phyloP scores from a whole-genome alignment of 2,113 vertebrate species.

The Globicephala melas region DNA sequence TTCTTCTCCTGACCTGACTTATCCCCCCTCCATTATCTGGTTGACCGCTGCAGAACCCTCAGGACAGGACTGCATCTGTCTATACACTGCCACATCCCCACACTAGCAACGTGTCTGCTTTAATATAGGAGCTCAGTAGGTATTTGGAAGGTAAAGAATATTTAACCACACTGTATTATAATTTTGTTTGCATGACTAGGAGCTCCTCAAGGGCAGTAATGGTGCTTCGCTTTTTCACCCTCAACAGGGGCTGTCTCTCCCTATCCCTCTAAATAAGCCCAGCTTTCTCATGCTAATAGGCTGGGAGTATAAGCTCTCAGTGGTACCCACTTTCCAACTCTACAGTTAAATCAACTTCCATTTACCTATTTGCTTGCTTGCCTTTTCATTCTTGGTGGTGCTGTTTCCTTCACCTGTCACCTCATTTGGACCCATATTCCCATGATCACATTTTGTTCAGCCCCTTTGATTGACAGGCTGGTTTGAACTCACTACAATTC shows the following conservation, averaged over 20 bases:
- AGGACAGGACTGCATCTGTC: not conserved
- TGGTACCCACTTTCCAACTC: not conserved
- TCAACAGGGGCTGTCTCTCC: not conserved
- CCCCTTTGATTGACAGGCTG: not conserved
- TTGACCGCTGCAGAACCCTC: not conserved
- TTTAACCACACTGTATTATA: not conserved
- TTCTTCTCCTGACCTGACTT: not conserved
- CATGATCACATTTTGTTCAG: not conserved
- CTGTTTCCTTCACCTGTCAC: not conserved
- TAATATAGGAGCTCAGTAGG: not conserved
- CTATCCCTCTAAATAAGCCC: not conserved
- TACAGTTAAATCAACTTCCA: not conserved
- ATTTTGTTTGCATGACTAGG: not conserved
- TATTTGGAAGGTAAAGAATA: not conserved
- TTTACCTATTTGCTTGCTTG: not conserved
- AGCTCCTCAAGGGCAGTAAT: not conserved
- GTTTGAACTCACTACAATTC: not conserved
- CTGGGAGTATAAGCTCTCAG: not conserved
- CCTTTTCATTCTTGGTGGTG: not conserved
- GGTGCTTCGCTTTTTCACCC: not conserved
- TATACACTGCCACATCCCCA: not conserved
- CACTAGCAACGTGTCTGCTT: not conserved
- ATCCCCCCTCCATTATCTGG: not conserved
- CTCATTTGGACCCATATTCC: not conserved
- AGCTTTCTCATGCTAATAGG: not conserved